These are phyloP conservation scores for Clunio marinus DNA, from an alignment of 2,888 invertebrate species.

Conservation along the genomic window DNA sequence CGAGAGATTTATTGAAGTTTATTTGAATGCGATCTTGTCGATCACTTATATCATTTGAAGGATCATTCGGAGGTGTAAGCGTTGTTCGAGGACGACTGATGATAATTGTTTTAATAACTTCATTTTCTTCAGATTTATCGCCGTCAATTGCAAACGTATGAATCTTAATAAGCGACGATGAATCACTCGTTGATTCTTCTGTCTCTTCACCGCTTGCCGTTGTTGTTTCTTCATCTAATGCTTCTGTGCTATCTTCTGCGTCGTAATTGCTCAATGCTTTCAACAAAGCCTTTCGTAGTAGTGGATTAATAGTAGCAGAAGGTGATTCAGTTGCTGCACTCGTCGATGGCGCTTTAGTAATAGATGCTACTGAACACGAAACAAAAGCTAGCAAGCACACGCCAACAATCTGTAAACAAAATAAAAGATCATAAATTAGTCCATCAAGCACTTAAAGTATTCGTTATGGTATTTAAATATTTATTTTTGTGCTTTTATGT, in stretches of 20 bases:
- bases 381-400: constrained; percentile 17
- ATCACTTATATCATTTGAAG: constrained; percentile 44
- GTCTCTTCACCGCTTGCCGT: constrained; percentile 47
- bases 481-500: no score
- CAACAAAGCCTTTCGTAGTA: constrained; percentile 68
- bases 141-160: constrained; percentile 55
- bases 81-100: constrained; percentile 40
- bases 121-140: constrained; percentile 34
- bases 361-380: constrained; percentile 21
- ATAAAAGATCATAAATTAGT: neutral
- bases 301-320: constrained; percentile 65
- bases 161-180: constrained; percentile 54
- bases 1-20: constrained; percentile 51
- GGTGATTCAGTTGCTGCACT: constrained; percentile 51
- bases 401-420: constrained; percentile 17
- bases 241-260: constrained; percentile 55
- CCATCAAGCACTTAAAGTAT: no score
- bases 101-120: constrained; percentile 51
- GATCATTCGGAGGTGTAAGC: constrained; percentile 32
- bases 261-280: constrained; percentile 74
- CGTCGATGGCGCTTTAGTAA: constrained; percentile 18
- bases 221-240: constrained; percentile 43
- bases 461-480: no score
- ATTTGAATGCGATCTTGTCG: constrained; percentile 49
- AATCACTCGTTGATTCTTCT: constrained; percentile 53